phyloP scores from a whole-genome alignment of 2,113 vertebrate genomes.

The Eleginops maclovinus region DNA sequence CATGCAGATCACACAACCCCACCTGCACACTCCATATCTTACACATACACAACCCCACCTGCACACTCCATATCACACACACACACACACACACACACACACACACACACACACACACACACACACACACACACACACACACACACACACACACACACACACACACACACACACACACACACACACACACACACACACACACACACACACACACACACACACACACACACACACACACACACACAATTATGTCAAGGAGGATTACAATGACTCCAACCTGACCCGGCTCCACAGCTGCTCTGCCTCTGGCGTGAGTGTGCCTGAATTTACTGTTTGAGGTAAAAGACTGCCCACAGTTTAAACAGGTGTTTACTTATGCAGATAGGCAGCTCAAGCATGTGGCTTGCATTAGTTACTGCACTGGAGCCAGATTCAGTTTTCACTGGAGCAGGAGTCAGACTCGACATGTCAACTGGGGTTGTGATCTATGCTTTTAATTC shows the following conservation, averaged over 20 bases:
- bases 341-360: conserved; percentile 60
- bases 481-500: conserved; percentile 48
- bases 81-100: conserved; percentile 10
- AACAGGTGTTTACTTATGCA: conserved; percentile 77
- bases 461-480: conserved; percentile 57
- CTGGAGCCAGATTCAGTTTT: conserved; percentile 39
- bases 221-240: conserved; percentile 32
- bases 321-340: conserved; percentile 67
- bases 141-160: conserved; percentile 20
- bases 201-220: conserved; percentile 10
- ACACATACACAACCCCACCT: conserved; percentile 21
- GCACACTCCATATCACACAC: conserved; percentile 35
- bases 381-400: conserved; percentile 64
- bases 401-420: conserved; percentile 69
- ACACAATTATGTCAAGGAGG: conserved; percentile 74
- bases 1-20: conserved; percentile 43
- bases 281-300: conserved; percentile 59
- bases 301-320: conserved; percentile 58
- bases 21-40: conserved; percentile 45
- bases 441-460: conserved; percentile 32
- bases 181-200: conserved; percentile 24
- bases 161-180: conserved; percentile 30
- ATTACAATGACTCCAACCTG: conserved; percentile 75
- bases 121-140: conserved; percentile 50
- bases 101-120: conserved; percentile 21